phyloP scores from a whole-genome alignment of 30 jellyfish, hydroid and myxozoan genomes.

The Hydractinia echinata region DNA sequence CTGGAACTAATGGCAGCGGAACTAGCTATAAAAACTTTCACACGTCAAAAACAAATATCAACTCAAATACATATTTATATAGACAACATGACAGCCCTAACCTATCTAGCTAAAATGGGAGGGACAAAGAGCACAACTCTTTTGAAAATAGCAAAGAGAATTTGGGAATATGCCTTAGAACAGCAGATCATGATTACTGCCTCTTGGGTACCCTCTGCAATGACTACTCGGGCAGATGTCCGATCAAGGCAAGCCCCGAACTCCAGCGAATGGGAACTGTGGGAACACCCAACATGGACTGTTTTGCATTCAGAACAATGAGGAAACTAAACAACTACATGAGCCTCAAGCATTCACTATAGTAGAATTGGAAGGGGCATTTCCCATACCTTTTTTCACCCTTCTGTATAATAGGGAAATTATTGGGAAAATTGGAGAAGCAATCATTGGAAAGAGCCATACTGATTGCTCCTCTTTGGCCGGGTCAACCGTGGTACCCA shows the following conservation, averaged over 20 bases:
- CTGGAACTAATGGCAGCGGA: slow-evolving; percentile 34
- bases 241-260: slow-evolving; percentile 8
- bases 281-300: slow-evolving; percentile 39
- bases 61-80: slow-evolving; percentile 19
- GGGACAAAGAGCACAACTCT: slow-evolving; percentile 21
- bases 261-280: slow-evolving; percentile 48
- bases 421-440: slow-evolving; percentile 4
- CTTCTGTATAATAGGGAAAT: slow-evolving; percentile 35
- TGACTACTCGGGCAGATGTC: slow-evolving; percentile 24
- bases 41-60: background rate
- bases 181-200: slow-evolving; percentile 38
- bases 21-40: slow-evolving; percentile 38
- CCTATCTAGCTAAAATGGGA: slow-evolving; percentile 22
- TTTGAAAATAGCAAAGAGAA: slow-evolving; percentile 8
- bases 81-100: slow-evolving; percentile 31
- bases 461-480: slow-evolving; percentile 15
- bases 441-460: background rate
- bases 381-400: slow-evolving; percentile 36
- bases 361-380: slow-evolving; percentile 27
- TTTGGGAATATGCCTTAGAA: slow-evolving; percentile 11
- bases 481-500: slow-evolving; percentile 2
- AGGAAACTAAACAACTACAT: slow-evolving; percentile 22
- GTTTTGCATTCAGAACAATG: slow-evolving; percentile 30
- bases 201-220: slow-evolving; percentile 18
- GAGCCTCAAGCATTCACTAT: slow-evolving; percentile 30